These are phyloP conservation scores for Dendrolimus punctatus DNA, from an alignment of 1,140 invertebrate genomes.

Conservation along the genomic window DNA sequence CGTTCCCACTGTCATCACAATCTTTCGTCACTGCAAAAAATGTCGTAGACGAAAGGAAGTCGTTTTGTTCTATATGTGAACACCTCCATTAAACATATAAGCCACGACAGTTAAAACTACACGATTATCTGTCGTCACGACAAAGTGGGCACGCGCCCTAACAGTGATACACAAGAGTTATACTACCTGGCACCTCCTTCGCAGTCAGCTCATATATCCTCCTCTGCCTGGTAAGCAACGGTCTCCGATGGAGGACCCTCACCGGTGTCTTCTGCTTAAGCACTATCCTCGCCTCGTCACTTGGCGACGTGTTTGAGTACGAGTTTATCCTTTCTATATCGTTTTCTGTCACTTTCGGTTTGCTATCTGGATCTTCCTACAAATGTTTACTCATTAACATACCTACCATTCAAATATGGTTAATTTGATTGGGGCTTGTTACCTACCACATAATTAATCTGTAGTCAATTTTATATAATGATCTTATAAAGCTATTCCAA, in stretches of 20 bases:
- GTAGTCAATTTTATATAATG: neutral
- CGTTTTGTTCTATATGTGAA: too few species aligned
- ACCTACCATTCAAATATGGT: neutral
- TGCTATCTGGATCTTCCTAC: constrained; percentile 7
- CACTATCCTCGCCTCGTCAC: constrained; percentile 52
- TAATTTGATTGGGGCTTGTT: too few species aligned
- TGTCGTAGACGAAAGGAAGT: too few species aligned
- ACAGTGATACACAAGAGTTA: constrained; percentile 1
- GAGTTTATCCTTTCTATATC: constrained; percentile 73
- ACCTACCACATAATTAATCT: too few species aligned
- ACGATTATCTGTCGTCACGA: too few species aligned
- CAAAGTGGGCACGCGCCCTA: too few species aligned
- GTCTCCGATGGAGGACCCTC: constrained; percentile 87
- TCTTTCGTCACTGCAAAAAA: too few species aligned
- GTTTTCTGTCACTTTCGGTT: constrained; percentile 56
- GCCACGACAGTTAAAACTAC: too few species aligned
- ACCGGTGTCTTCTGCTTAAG: constrained; percentile 86
- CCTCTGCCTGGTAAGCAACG: constrained; percentile 77
- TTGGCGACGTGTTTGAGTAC: constrained; percentile 35
- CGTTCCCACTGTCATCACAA: too few species aligned
- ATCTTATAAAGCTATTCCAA: too few species aligned
- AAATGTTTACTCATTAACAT: neutral
- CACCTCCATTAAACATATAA: too few species aligned
- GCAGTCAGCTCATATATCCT: constrained; percentile 77
- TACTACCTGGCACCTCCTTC: constrained; percentile 45